Conservation (phyloP, 2,113 vertebrate species). For the Orthonyx spaldingii region DNA sequence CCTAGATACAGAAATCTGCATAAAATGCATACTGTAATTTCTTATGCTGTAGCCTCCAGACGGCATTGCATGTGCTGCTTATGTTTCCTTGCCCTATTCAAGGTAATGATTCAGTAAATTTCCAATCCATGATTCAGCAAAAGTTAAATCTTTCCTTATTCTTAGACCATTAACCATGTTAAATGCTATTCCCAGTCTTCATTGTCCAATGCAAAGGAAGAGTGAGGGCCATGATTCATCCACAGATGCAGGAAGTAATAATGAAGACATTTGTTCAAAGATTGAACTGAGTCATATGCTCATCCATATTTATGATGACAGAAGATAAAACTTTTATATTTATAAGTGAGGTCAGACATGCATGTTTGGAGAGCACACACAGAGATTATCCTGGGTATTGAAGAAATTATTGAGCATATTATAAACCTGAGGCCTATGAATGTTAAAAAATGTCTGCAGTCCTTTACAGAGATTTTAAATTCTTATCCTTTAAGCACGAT, state of each 20-base stretch:
- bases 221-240: not conserved
- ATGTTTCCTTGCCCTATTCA: not conserved
- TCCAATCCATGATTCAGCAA: not conserved
- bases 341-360: not conserved
- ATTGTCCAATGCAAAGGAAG: not conserved
- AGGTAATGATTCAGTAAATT: not conserved
- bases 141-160: not conserved
- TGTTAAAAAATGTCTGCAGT: not conserved
- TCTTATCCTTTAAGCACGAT: not conserved
- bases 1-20: not conserved
- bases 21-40: not conserved
- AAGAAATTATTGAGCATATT: not conserved
- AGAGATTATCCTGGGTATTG: not conserved
- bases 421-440: not conserved
- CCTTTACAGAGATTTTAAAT: not conserved
- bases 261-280: constrained; percentile 3
- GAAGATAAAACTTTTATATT: not conserved
- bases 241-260: constrained; percentile 38
- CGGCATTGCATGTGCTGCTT: not conserved
- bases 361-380: not conserved
- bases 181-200: not conserved
- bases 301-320: constrained; percentile 26
- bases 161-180: not conserved
- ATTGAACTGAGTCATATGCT: constrained; percentile 25
- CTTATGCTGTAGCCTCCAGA: not conserved